phyloP scores from a whole-genome alignment of 2,797 vertebrate species.

The Poecile montanus region DNA sequence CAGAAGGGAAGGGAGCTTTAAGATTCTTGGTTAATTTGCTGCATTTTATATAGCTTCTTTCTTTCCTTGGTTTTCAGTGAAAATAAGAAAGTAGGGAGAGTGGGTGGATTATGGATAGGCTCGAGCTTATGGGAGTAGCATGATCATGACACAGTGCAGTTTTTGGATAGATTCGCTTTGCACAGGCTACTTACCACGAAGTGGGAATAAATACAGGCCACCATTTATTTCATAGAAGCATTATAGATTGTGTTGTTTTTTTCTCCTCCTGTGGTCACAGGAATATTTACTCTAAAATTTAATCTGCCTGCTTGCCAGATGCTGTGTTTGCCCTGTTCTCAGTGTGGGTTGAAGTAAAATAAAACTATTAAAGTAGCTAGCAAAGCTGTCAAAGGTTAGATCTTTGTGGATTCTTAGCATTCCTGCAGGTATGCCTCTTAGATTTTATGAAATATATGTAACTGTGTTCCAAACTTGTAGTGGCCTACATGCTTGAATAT shows the following conservation, averaged over 20 bases:
- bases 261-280: not conserved
- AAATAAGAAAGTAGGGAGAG: not conserved
- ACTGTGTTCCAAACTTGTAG: not conserved
- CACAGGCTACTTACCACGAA: not conserved
- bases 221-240: not conserved
- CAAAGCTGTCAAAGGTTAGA: not conserved
- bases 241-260: not conserved
- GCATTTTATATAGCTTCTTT: not conserved
- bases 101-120: not conserved
- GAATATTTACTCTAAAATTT: not conserved
- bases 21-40: not conserved
- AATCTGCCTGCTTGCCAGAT: not conserved
- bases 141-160: not conserved
- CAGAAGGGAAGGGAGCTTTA: not conserved
- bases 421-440: not conserved
- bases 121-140: not conserved
- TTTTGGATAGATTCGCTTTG: not conserved
- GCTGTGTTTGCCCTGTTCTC: not conserved
- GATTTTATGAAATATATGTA: not conserved
- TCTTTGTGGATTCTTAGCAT: not conserved
- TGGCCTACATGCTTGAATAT: not conserved
- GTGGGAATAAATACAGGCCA: not conserved
- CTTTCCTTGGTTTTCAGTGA: not conserved
- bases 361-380: not conserved
- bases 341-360: not conserved